Evolutionary conservation across 2,888 invertebrate species (phyloP).

Genomic region (Trissoscelio sp.): DNA sequence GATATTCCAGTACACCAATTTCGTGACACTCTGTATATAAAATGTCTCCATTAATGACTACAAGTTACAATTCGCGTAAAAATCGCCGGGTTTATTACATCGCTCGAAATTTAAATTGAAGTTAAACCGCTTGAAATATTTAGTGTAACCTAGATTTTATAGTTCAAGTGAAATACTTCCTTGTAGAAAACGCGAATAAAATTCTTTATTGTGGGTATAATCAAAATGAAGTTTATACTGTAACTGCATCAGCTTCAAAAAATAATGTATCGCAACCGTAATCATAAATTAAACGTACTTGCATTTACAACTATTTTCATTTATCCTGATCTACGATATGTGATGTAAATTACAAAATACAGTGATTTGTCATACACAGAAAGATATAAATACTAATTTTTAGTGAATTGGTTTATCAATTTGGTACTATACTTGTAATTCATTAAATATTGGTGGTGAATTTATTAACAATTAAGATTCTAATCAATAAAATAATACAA

Average conservation of each 20-base stretch:
- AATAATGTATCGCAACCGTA: constrained; percentile 23
- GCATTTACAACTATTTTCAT: constrained; percentile 42
- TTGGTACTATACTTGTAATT: background rate
- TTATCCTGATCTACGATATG: constrained; percentile 16
- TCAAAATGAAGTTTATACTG: constrained; percentile 39
- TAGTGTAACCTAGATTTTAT: constrained; percentile 65
- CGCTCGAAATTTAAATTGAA: constrained; percentile 59
- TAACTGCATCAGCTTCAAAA: constrained; percentile 15
- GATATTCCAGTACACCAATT: constrained; percentile 50
- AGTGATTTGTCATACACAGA: constrained; percentile 13
- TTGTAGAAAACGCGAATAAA: constrained; percentile 51
- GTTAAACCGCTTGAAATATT: constrained; percentile 54
- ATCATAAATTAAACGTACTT: constrained; percentile 40
- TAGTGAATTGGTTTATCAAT: too few species aligned
- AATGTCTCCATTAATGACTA: constrained; percentile 62
- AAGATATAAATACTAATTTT: too few species aligned
- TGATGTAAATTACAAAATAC: constrained; percentile 2
- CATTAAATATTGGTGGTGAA: too few species aligned
- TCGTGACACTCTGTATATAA: constrained; percentile 54
- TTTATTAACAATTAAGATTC: too few species aligned
- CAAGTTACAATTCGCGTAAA: constrained; percentile 44
- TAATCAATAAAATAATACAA: too few species aligned
- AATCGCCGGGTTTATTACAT: constrained; percentile 53
- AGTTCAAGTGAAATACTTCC: constrained; percentile 54
- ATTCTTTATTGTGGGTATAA: constrained; percentile 56